Evolutionary conservation across 2,797 vertebrate genomes (phyloP), one percentile per base, ranked within the genome.

Genomic region (Sebastes itinus): DNA sequence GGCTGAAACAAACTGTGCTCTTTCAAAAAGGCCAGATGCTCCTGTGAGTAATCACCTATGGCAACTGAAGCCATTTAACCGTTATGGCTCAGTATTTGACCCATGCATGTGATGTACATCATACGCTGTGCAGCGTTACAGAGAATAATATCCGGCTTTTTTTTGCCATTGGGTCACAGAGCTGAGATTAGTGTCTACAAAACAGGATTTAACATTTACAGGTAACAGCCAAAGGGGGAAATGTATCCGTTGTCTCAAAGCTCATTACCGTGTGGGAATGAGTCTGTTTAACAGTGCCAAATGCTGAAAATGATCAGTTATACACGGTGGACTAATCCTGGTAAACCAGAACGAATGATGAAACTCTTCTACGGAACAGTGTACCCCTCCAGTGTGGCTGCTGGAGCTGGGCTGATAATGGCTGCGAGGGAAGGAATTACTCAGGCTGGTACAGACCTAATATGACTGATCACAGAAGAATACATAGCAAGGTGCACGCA

Each of bases 1-100:
- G 77, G 83, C 80, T 83, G 78, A 91, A 92, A 90, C 87, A 88
- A 94, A 90, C 87, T 87, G 85, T 92, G 92, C 92, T 94, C 92
- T 94, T 93, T 94, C 70, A 92, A 87, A 94, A 95, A 94, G 94
- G 94, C 93, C 94, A 94, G 78, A 86, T 80, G 87, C 84, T 92
- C 84, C 89, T 88, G 81, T 86, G 87, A 93, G 91, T 90, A 92
- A 94, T 94, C 89, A 92, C 91, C 92, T 90, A 80, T 90, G 85
- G 94, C 93, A 92, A 89, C 82, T 84, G 83, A 89, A 93, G 90
- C 88, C 90, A 87, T 90, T 92, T 92, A 90, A 83, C 80, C 73
- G 78, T 88, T 80, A 81, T 58, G 77, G 77, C 69, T 76, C 71
- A 55, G 59, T 80, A 18, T 90, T 77, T 91, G 88, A 90, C 86